Evolutionary conservation across 2,797 vertebrate genomes (phyloP).

Genomic region (Gobionotothen gibberifrons): DNA sequence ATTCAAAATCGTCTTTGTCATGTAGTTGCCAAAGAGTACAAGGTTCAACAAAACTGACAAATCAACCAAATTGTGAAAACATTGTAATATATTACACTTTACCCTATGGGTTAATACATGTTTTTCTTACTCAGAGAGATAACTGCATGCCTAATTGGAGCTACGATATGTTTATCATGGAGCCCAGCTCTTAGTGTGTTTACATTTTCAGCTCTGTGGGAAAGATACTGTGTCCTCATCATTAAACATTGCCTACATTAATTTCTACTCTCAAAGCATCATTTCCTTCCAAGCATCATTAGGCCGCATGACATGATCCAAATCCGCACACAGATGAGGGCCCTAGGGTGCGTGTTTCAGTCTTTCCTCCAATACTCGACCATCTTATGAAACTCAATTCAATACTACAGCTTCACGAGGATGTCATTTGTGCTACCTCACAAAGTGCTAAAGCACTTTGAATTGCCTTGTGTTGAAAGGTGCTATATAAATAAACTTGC

Average conservation of each 20-base stretch:
- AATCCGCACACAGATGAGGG: neutral
- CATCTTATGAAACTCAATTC: neutral
- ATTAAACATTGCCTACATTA: slow-evolving; percentile 17
- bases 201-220: slow-evolving; percentile 1
- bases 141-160: neutral
- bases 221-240: slow-evolving; percentile 6
- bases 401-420: neutral
- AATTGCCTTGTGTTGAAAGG: too few species aligned
- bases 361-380: neutral
- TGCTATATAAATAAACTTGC: too few species aligned
- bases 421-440: neutral
- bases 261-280: slow-evolving; percentile 3
- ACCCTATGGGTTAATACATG: too few species aligned
- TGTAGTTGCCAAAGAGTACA: neutral
- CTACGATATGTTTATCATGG: neutral
- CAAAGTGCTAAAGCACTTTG: neutral
- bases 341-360: neutral
- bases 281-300: slow-evolving; percentile 29
- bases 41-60: neutral
- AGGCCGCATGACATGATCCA: slow-evolving; percentile 22
- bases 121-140: too few species aligned
- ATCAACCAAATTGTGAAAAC: neutral
- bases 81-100: neutral
- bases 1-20: neutral
- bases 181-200: neutral